Evolutionary conservation across 2,888 invertebrate genomes (phyloP).

Genomic region (Habrosyne pyritoides): DNA sequence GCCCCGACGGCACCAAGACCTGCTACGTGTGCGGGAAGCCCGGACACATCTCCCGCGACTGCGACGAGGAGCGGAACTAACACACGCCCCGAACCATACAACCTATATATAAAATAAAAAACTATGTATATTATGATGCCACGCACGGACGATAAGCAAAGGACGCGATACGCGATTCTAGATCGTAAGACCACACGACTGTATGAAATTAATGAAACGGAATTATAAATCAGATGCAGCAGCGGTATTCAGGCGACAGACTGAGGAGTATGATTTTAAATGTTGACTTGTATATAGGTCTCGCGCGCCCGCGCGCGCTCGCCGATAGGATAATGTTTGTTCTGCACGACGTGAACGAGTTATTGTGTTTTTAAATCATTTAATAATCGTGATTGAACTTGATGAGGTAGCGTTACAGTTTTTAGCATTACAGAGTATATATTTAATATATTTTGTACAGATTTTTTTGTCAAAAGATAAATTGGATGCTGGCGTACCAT

Average conservation of each 20-base stretch:
- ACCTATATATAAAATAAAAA: slow-evolving; percentile 35
- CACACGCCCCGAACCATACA: slow-evolving; percentile 52
- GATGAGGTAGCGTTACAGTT: slow-evolving; percentile 83
- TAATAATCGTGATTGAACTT: slow-evolving; percentile 82
- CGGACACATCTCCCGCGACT: slow-evolving; percentile 95
- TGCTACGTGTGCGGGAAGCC: slow-evolving; percentile 97
- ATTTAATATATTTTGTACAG: slow-evolving; percentile 85
- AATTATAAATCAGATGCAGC: slow-evolving; percentile 74
- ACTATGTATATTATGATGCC: slow-evolving; percentile 80
- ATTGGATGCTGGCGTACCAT: slow-evolving; percentile 83
- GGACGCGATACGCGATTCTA: slow-evolving; percentile 73
- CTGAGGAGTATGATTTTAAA: slow-evolving; percentile 73
- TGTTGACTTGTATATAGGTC: slow-evolving; percentile 80
- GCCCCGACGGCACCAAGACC: slow-evolving; percentile 93
- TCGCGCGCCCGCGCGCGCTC: slow-evolving; percentile 48
- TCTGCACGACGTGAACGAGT: slow-evolving; percentile 78
- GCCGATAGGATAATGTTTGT: slow-evolving; percentile 77
- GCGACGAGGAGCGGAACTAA: slow-evolving; percentile 90
- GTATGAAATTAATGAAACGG: slow-evolving; percentile 73
- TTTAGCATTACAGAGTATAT: slow-evolving; percentile 84
- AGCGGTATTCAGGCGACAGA: slow-evolving; percentile 50
- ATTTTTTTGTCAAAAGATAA: slow-evolving; percentile 84
- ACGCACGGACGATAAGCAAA: slow-evolving; percentile 83
- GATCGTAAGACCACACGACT: slow-evolving; percentile 70
- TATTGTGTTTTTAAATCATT: slow-evolving; percentile 83